Conservation (phyloP, 2,113 vertebrate species). For the Benitochromis conjunctus region DNA sequence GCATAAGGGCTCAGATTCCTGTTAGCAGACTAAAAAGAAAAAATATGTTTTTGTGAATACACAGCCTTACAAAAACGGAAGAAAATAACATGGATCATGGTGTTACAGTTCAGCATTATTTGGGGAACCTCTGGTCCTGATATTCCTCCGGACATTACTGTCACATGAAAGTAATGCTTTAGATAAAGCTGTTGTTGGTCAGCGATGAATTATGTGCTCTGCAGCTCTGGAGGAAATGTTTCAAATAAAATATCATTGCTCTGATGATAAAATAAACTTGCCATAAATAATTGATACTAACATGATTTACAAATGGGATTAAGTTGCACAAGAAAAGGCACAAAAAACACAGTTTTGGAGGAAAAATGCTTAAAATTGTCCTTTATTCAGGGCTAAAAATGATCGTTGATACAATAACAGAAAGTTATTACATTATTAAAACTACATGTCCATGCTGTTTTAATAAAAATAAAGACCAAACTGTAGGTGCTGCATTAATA, state of each 20-base stretch:
- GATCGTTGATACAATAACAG: fast-evolving
- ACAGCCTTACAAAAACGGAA: neutral
- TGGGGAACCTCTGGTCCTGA: neutral
- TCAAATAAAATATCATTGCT: neutral
- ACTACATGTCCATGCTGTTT: neutral
- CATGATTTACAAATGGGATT: neutral
- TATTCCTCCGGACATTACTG: neutral
- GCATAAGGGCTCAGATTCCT: neutral
- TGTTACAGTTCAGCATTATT: neutral
- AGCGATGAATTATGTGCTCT: neutral
- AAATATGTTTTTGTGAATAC: neutral
- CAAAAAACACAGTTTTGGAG: fast-evolving
- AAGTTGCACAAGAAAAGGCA: neutral
- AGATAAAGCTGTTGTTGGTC: neutral
- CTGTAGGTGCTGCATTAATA: neutral
- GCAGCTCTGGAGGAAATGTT: fast-evolving
- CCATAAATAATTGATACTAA: neutral
- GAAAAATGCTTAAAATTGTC: fast-evolving
- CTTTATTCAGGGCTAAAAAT: neutral
- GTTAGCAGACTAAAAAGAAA: neutral
- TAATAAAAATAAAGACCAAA: neutral
- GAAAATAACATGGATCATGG: fast-evolving
- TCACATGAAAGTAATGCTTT: neutral
- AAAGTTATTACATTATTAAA: neutral
- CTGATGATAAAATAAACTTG: neutral